A percentile compares a stretch with the other conserved stretches of the same genome.
phyloP scores from a whole-genome alignment of 2,113 vertebrate genomes.

The Corydoras sp. region DNA sequence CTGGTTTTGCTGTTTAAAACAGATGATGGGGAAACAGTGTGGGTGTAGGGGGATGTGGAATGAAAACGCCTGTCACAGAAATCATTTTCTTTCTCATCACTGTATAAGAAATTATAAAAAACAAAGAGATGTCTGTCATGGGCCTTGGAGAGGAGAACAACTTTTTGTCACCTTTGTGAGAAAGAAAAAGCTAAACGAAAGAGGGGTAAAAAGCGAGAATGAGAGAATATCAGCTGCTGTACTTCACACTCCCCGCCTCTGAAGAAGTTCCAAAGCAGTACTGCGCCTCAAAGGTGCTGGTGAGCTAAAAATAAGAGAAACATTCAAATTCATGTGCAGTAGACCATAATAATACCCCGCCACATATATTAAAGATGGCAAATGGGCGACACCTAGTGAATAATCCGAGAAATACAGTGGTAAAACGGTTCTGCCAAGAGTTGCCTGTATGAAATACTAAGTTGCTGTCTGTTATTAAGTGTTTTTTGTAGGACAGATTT shows the following conservation, averaged over 20 bases:
- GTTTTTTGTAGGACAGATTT: too few relatives aligned
- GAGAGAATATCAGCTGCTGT: constrained; percentile 2
- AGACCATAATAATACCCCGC: constrained; percentile 1
- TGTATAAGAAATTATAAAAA: constrained; percentile 14
- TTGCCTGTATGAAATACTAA: too few relatives aligned
- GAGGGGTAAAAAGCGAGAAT: not conserved
- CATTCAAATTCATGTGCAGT: constrained; percentile 25
- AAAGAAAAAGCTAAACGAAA: constrained; percentile 14
- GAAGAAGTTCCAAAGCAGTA: constrained; percentile 38
- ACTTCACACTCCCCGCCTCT: constrained; percentile 26
- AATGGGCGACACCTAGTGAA: constrained; percentile 39
- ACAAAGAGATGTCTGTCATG: constrained; percentile 34
- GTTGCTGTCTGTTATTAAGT: too few relatives aligned
- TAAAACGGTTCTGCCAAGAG: not conserved
- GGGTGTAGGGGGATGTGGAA: constrained; percentile 4
- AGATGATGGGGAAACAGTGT: constrained; percentile 6
- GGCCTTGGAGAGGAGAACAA: constrained; percentile 16
- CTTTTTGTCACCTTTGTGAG: constrained; percentile 30
- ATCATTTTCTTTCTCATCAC: constrained; percentile 30
- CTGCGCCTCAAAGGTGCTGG: constrained; percentile 36
- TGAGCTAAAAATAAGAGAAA: constrained; percentile 41
- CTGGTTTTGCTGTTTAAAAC: constrained; percentile 13
- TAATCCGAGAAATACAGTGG: not conserved
- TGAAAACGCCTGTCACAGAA: constrained; percentile 34
- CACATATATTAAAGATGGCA: constrained; percentile 11